Evolutionary conservation across 2,888 invertebrate genomes (phyloP), one percentile per base, ranked within the genome.

Genomic region (Dynastes grantii): DNA sequence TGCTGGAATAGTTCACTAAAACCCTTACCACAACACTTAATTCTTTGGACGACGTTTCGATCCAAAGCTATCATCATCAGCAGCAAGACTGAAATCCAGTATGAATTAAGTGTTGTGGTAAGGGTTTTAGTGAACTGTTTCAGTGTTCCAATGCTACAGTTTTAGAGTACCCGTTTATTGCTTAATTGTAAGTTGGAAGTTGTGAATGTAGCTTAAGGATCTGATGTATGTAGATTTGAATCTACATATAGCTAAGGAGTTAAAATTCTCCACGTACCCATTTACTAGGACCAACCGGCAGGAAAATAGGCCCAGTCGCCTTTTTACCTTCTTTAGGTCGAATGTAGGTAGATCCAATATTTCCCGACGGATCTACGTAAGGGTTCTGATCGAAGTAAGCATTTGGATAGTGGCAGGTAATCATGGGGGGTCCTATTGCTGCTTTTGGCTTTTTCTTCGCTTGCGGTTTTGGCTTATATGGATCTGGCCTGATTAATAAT

Each of bases 351-450:
- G 85, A 86, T 9, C 55, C 55, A 8, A 22, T 58, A 1, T 58
- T 16, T 22, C 55, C 55, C 9, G 81, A 81, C 4, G 86, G 84
- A 78, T 86, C 85, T 6, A 67, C 81, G 80, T 83, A 90, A 0
- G 90, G 90, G 84, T 90, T 88, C 29, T 80, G 81, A 76, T 88
- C 87, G 81, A 90, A 90, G 79, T 86, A 90, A 2, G 85, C 83
- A 81, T 85, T 81, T 1, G 88, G 86, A 81, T 81, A 84, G 76
- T 84, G 83, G 5, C 82, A 82, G 0, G 83, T 82, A 1, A 85
- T 76, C 82, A 89, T 83, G 2, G 89, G 85, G 0, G 76, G 71
- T 29, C 58, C 61, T 37, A 6, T 22, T 13, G 37, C 63, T 13
- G 37, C 63, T 5, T 37, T 37, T 37, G 32, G 2, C 78, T 85